Evolutionary conservation across 1,140 invertebrate genomes (phyloP).

Genomic region (Armadillidium nasatum): DNA sequence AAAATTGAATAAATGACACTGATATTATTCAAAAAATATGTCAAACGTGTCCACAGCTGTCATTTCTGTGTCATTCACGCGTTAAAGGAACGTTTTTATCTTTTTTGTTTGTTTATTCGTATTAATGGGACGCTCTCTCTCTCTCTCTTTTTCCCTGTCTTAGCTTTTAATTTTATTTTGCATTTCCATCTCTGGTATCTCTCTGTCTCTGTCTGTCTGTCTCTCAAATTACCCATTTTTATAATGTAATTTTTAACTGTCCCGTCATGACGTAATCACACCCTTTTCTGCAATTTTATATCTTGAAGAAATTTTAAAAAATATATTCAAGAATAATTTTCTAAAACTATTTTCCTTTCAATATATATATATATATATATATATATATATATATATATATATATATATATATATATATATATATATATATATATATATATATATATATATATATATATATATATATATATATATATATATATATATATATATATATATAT

Average conservation of each 20-base stretch:
- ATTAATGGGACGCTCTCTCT: too few species aligned
- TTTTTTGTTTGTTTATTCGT: neutral
- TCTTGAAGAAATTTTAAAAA: too few species aligned
- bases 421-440: constrained; percentile 17
- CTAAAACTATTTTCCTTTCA: too few species aligned
- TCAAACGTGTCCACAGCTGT: constrained; percentile 9
- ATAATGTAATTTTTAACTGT: too few species aligned
- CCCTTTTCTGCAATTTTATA: too few species aligned
- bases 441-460: constrained; percentile 18
- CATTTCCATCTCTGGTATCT: too few species aligned
- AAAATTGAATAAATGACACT: too few species aligned
- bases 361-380: too few species aligned
- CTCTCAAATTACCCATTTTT: neutral
- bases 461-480: constrained; percentile 18
- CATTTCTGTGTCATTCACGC: neutral
- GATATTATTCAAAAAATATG: too few species aligned
- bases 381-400: neutral
- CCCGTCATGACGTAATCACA: neutral
- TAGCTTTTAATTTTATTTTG: too few species aligned
- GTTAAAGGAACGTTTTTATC: neutral
- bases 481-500: neutral
- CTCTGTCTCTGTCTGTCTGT: neutral
- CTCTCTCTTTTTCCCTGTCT: too few species aligned
- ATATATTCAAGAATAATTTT: too few species aligned
- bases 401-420: constrained; percentile 18